Base-by-base conservation (phyloP, 2,888 invertebrate species). In the Lepidocyrtoides sp. region DNA sequence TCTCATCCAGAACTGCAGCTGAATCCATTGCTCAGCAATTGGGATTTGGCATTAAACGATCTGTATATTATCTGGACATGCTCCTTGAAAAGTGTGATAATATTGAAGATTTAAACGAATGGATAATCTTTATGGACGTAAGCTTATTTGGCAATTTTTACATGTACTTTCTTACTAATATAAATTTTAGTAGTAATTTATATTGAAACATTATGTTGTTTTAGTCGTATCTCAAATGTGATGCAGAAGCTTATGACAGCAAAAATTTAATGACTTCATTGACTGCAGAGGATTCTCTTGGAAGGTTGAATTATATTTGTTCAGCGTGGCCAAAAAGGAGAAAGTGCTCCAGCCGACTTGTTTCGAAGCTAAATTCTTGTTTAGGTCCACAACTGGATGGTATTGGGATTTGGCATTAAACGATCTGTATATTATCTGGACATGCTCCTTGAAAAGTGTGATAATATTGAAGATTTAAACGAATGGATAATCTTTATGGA, bases 101-200 rank as follows among this genome's bases (percentile, higher is more conserved):
- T 57, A 77, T 92, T 60, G 86, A 44, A 32, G 82, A 92, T 77
- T 41, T 92, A 14, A 77, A 89, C 12, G 60, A 87, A 44, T 92
- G 92, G 92, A 69, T 91, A 32, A 5, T 81, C 14, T 92, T 92
- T 60, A 91, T 92, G 90, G 85, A 92, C 44, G 92, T 92, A 91
- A 36, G 83, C 32, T 57, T 57, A 2, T 7, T 17, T n/a, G 2
- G 14, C 14, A 41, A 41, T 41, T 41, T 41, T 41, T 8, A 41
- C 8, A 10, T 41, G 41, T 41, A 41, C 4, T 7, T 4, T 41
- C 41, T 41, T 41, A 41, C 41, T n/a, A n/a, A n/a, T n/a, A 41
- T 41, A 41, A 41, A 41, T 41, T 41, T n/a, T n/a, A n/a, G 41
- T 41, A 41, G 10, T 10, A 41, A n/a, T n/a, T n/a, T n/a, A n/a